These are phyloP conservation scores for Horisme vitalbata DNA, from an alignment of 2,888 invertebrate genomes.

Conservation along the genomic window DNA sequence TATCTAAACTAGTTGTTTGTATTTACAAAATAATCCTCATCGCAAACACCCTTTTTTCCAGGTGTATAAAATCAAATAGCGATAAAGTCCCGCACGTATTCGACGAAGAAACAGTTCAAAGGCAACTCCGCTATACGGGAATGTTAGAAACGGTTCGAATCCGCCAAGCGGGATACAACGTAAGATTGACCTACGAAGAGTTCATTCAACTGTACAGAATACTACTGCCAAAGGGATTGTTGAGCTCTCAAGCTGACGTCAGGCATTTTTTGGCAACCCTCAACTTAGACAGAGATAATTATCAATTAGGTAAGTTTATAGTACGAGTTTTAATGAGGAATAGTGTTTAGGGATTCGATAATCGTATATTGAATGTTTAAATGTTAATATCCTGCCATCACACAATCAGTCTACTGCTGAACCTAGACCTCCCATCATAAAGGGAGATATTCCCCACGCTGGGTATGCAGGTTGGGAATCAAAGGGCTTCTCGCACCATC, in stretches of 20 bases:
- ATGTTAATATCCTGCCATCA: too few relatives aligned
- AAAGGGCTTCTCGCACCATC: too few relatives aligned
- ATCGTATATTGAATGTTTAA: background rate
- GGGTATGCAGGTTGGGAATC: too few relatives aligned
- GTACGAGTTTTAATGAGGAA: background rate
- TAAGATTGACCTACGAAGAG: slow-evolving; percentile 95
- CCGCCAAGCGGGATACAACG: slow-evolving; percentile 97
- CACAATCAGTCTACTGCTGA: too few relatives aligned
- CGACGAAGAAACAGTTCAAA: slow-evolving; percentile 95
- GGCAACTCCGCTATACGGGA: slow-evolving; percentile 94
- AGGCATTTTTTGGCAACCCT: slow-evolving; percentile 91
- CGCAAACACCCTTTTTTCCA: slow-evolving; percentile 55
- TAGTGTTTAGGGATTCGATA: background rate
- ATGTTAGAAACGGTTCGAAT: slow-evolving; percentile 98
- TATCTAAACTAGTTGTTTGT: background rate
- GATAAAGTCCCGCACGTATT: slow-evolving; percentile 96
- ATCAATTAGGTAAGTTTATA: slow-evolving; percentile 90
- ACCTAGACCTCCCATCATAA: too few relatives aligned
- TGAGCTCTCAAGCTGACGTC: slow-evolving; percentile 94
- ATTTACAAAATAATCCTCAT: too few relatives aligned
- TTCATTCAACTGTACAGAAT: slow-evolving; percentile 97
- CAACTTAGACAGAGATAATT: slow-evolving; percentile 94
- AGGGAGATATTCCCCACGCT: too few relatives aligned
- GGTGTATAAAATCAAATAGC: slow-evolving; percentile 98
- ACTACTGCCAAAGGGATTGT: slow-evolving; percentile 92